A percentile compares a stretch with the other conserved stretches of the same genome.
phyloP scores from a whole-genome alignment of 2,888 invertebrate species.

The Esperia sulphurella region DNA sequence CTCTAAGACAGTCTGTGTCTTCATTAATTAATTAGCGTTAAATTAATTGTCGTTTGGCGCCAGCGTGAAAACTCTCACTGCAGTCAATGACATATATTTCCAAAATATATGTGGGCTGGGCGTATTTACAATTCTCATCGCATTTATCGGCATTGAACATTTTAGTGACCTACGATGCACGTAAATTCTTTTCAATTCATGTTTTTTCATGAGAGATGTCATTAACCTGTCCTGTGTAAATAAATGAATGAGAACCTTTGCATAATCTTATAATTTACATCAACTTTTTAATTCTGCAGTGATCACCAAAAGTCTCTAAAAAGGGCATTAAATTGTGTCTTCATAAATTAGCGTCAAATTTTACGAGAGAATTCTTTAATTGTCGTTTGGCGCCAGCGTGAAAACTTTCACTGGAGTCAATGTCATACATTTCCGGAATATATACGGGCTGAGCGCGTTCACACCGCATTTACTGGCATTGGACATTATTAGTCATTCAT shows the following conservation, averaged over 20 bases:
- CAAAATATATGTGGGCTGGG: background rate
- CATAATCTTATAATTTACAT: too few relatives aligned
- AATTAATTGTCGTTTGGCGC: constrained; percentile 7
- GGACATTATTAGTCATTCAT: constrained; percentile 6
- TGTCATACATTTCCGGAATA: constrained; percentile 3
- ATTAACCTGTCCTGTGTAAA: too few relatives aligned
- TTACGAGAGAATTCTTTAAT: constrained; percentile 4
- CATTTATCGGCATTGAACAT: background rate
- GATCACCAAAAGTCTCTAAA: too few relatives aligned
- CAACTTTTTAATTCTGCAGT: too few relatives aligned
- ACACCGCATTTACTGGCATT: background rate
- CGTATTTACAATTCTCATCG: background rate
- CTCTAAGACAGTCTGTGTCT: background rate
- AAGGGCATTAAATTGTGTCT: constrained; percentile 4
- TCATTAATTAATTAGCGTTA: background rate
- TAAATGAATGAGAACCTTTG: too few relatives aligned
- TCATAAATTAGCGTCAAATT: background rate
- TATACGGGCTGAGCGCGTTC: background rate
- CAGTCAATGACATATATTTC: constrained; percentile 1
- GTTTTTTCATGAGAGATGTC: too few relatives aligned
- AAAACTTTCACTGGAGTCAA: constrained; percentile 3
- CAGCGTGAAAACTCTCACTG: constrained; percentile 3
- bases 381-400: constrained; percentile 6
- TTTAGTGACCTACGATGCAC: background rate
- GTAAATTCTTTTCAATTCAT: too few relatives aligned